Base-by-base conservation (phyloP, 2,113 vertebrate genomes). In the Regulus satrapa region DNA sequence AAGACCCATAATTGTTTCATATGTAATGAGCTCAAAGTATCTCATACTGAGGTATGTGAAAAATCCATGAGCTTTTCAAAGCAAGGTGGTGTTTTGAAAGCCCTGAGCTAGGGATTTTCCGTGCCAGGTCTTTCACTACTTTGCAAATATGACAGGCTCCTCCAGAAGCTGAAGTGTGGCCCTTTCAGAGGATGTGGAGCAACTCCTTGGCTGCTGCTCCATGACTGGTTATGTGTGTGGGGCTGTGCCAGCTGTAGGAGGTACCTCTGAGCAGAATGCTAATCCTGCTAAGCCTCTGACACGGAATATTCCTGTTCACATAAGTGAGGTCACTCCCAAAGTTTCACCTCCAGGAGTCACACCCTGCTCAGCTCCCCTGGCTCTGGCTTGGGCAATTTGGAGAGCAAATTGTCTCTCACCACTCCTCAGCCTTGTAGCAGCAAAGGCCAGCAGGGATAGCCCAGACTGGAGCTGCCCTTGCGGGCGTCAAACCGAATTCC, bases 401-500 rank as follows among this genome's bases (percentile, higher is more conserved):
- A 1, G 21, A 83, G 31, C 17, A 76, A 80, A 80, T 49, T 18
- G 5, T 17, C 36, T 64, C n/a, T 61, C 18, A 61, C 28, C 54
- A 52, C 5, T 76, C 54, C 63, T 68, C 63, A 68, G 32, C 25
- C 51, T 32, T 4, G 0, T 4, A 10, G 56, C 77, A 72, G 52
- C 49, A 29, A 61, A 56, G 31, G 18, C 48, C 29, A 18, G 31
- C 36, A 46, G 46, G 38, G 41, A 28, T 4, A 41, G 31, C 19
- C 18, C 32, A 59, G 29, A 58, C 43, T 5, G 1, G 54, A 81
- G 49, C 54, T 9, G 2, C 17, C 54, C 4, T 12, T 49, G 68
- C 2, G 0, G 63, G 32, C 2, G 1, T 18, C 18, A 31, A 55
- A 32, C 32, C 16, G 1, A 0, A 26, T 41, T 68, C 51, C 43